Percentiles rank a stretch among this genome's conserved stretches.
These are phyloP conservation scores for Limenitis camilla DNA, from an alignment of 2,888 invertebrate genomes.

Conservation along the genomic window DNA sequence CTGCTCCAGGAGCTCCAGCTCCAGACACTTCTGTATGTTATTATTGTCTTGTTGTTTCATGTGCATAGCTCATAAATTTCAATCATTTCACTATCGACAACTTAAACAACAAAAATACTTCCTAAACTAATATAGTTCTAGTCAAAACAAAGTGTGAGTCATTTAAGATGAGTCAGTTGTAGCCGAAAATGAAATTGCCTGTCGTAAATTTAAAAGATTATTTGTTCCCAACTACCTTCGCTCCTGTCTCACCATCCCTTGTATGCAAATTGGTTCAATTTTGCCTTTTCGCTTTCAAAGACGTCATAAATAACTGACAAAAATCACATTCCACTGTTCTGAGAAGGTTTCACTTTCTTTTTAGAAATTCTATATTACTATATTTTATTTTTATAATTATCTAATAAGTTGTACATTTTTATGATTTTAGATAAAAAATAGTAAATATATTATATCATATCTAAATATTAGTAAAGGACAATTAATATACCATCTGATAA, in stretches of 20 bases:
- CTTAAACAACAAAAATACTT: neutral
- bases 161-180: neutral
- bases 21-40: too few relatives aligned
- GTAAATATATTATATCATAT: too few relatives aligned
- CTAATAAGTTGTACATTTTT: too few relatives aligned
- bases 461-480: too few relatives aligned
- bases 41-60: too few relatives aligned
- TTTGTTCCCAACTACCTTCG: constrained; percentile 22
- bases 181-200: constrained; percentile 31
- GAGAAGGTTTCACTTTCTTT: constrained; percentile 22
- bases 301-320: constrained; percentile 42
- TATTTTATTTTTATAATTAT: too few relatives aligned
- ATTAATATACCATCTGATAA: too few relatives aligned
- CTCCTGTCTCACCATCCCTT: constrained; percentile 41
- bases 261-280: constrained; percentile 56
- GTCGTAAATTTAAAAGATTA: constrained; percentile 28
- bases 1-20: too few relatives aligned
- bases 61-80: too few relatives aligned
- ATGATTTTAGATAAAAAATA: too few relatives aligned
- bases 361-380: too few relatives aligned
- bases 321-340: constrained; percentile 28
- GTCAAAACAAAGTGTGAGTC: neutral
- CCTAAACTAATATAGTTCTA: neutral
- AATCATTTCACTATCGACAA: neutral
- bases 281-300: constrained; percentile 43